Conservation (phyloP, 1,140 invertebrate species). For the Sitodiplosis mosellana region DNA sequence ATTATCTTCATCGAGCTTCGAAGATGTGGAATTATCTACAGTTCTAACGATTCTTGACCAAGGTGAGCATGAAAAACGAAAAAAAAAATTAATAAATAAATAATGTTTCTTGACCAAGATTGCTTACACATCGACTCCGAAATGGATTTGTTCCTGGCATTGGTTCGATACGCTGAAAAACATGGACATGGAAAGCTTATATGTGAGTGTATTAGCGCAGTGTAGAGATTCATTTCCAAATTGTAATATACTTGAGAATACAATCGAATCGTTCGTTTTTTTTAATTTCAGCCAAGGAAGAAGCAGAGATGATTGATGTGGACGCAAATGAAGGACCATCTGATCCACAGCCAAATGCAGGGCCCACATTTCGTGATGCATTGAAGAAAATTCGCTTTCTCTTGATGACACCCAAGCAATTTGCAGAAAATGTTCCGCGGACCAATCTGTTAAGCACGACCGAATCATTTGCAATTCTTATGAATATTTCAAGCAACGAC, state of each 20-base stretch:
- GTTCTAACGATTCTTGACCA: conserved; percentile 54
- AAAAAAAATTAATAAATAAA: too few species aligned
- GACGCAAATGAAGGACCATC: conserved; percentile 2
- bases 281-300: conserved; percentile 13
- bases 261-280: too few species aligned
- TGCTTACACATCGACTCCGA: conserved; percentile 52
- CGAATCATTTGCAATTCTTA: conserved; percentile 60
- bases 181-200: conserved; percentile 13
- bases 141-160: conserved; percentile 51
- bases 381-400: conserved; percentile 53
- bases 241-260: neutral
- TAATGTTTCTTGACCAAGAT: conserved; percentile 53
- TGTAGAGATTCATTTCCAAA: neutral
- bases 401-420: conserved; percentile 55
- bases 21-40: conserved; percentile 52
- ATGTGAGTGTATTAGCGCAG: neutral
- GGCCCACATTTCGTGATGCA: conserved; percentile 28
- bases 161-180: conserved; percentile 41
- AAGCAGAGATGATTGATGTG: conserved; percentile 5
- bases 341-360: neutral
- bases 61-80: too few species aligned
- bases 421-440: conserved; percentile 55
- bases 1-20: conserved; percentile 49
- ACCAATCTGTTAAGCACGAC: conserved; percentile 49
- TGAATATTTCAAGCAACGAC: conserved; percentile 45